Evolutionary conservation across 2,888 invertebrate genomes (phyloP).

Genomic region (Thalpophila matura): DNA sequence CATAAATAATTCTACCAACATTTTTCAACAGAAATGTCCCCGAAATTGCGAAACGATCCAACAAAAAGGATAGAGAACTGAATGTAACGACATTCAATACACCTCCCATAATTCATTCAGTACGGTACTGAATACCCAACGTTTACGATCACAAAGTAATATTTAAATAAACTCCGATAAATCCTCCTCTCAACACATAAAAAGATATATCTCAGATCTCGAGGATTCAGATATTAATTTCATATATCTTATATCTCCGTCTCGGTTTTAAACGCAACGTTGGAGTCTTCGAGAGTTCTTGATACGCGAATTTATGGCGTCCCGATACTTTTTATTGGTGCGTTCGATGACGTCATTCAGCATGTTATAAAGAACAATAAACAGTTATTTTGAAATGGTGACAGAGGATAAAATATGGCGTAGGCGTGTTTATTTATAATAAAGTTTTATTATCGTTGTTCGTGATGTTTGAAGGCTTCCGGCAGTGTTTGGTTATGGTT

Average conservation of each 20-base stretch:
- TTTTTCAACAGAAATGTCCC: constrained; percentile 7
- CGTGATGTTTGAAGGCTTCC: constrained; percentile 44
- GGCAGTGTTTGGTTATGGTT: constrained; percentile 31
- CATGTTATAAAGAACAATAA: constrained; percentile 36
- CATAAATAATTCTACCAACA: background rate
- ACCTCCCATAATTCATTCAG: constrained; percentile 55
- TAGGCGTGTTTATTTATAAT: constrained; percentile 53
- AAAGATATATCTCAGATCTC: constrained; percentile 69
- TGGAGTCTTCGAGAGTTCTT: constrained; percentile 58
- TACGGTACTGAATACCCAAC: constrained; percentile 49
- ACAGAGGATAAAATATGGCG: constrained; percentile 50
- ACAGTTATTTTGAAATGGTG: constrained; percentile 51
- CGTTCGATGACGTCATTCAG: constrained; percentile 59
- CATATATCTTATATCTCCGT: constrained; percentile 69
- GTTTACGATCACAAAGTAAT: constrained; percentile 59
- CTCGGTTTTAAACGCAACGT: constrained; percentile 46
- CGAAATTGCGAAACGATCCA: constrained; percentile 31
- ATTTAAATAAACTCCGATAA: constrained; percentile 67
- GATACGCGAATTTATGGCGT: constrained; percentile 78
- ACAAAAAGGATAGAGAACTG: constrained; percentile 21
- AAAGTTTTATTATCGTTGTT: constrained; percentile 52
- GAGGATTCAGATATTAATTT: constrained; percentile 72
- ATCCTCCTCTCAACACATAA: constrained; percentile 63
- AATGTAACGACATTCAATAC: constrained; percentile 32
- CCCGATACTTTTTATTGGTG: constrained; percentile 61